Conservation (phyloP, 2,113 vertebrate species). For the Orthonyx spaldingii region DNA sequence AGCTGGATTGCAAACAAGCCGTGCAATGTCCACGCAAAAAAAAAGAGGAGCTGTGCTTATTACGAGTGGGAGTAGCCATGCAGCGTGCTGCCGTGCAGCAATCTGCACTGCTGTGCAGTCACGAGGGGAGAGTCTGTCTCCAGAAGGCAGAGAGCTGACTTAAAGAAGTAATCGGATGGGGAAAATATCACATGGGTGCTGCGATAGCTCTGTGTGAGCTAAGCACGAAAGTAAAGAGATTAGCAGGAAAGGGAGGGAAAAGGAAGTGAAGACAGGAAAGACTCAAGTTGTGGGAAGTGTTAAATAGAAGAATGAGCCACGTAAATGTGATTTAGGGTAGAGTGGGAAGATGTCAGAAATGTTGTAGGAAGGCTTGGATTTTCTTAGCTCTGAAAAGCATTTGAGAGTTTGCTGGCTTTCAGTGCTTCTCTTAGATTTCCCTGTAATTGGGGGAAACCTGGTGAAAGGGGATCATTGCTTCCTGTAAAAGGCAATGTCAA, state of each 20-base stretch:
- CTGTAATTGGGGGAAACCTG: background rate
- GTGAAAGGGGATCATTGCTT: background rate
- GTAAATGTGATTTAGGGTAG: constrained; percentile 8
- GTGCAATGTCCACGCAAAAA: background rate
- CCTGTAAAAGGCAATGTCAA: background rate
- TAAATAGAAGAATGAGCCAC: constrained; percentile 23
- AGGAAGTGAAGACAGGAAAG: constrained; percentile 24
- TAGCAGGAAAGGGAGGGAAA: background rate
- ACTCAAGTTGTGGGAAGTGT: constrained; percentile 31
- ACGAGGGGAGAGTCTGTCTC: background rate
- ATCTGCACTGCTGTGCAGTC: background rate
- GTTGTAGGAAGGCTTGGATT: constrained; percentile 27
- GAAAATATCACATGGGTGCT: background rate
- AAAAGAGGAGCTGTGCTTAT: background rate
- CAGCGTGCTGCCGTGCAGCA: accelerated
- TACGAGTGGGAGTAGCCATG: background rate
- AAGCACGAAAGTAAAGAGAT: background rate
- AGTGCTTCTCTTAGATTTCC: background rate
- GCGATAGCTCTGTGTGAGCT: background rate
- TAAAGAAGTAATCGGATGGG: background rate
- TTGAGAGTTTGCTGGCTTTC: background rate
- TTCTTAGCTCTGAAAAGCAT: constrained; percentile 5
- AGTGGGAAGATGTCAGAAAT: constrained; percentile 44
- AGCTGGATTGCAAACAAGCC: background rate
- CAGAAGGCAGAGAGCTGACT: background rate